A percentile compares a stretch with the other conserved stretches of the same genome.
phyloP scores from a whole-genome alignment of 1,140 invertebrate genomes.

The Chionoecetes opilio region DNA sequence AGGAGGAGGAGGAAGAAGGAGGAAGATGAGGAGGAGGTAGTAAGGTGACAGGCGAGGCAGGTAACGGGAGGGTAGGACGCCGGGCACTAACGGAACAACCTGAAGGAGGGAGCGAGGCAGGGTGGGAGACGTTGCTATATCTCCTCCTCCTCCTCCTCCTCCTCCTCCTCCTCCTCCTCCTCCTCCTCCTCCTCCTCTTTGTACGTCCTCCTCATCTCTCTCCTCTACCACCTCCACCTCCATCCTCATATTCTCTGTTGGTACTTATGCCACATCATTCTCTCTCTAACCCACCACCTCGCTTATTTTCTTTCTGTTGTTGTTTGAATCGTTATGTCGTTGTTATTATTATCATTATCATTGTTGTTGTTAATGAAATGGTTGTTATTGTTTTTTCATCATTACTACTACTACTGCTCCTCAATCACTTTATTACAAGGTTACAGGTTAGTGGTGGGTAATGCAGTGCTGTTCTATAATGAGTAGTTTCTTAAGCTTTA shows the following conservation, averaged over 20 bases:
- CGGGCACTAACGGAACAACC: not conserved
- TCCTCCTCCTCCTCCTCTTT: not conserved
- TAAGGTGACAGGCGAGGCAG: not conserved
- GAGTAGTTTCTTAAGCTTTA: not conserved
- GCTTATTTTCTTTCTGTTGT: not conserved
- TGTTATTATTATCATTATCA: no score
- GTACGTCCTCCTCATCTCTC: no score
- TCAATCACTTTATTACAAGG: not conserved
- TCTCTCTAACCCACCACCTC: no score
- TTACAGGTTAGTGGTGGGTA: not conserved
- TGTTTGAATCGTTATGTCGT: not conserved
- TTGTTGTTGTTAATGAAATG: not conserved
- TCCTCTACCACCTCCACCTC: no score
- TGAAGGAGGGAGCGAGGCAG: not conserved
- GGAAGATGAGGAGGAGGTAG: not conserved
- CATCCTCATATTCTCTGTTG: no score
- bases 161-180: not conserved
- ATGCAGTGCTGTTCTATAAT: not conserved
- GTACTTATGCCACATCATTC: no score
- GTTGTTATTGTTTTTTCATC: not conserved
- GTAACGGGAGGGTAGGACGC: not conserved
- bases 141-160: not conserved
- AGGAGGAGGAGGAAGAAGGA: not conserved
- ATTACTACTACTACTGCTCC: slow-evolving; percentile 7
- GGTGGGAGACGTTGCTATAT: not conserved